Base-by-base conservation (phyloP, 2,888 invertebrate genomes). In the Heliconius cydno region DNA sequence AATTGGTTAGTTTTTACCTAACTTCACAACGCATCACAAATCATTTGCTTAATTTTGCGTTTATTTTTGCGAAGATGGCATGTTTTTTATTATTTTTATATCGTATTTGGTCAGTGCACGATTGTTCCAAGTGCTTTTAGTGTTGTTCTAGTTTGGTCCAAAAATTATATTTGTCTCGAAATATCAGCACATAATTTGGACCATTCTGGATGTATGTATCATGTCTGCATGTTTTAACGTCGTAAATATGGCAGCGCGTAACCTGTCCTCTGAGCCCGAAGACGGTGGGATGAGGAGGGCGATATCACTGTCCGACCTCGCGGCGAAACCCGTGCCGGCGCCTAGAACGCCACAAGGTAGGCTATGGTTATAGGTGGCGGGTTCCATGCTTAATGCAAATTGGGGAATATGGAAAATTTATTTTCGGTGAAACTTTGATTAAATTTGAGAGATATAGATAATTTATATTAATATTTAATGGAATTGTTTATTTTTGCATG, bases 231-330 rank as follows among this genome's bases (percentile, higher is more conserved):
- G 80, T 68, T 71, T 79, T 70, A 79, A 74, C 67, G 57, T 76
- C 52, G 76, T 75, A 65, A 65, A 25, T 67, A 66, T 78, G 78
- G 81, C 91, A 93, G 94, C 92, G 79, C 93, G 94, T 66, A 87
- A 88, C 84, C 86, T 88, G 78, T 91, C 94, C 66, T 90, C 92
- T 34, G 93, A 92, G 81, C 89, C 88, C 28, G 94, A 93, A 82
- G 94, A 94, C 80, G 84, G 88, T 19, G 97, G 97, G 84, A 96
- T 98, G 95, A 95, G 98, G 86, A 96, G 97, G 84, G 97, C 97
- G 86, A 97, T 97, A 92, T 98, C 98, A 80, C 96, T 98, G 86
- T 97, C 97, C 86, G 98, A 98, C 92, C 96, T 97, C 84, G 96
- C 96, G 79, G 96, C 95, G 84, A 96, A 95, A 85, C 96, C 96